Evolutionary conservation across 2,888 invertebrate genomes (phyloP).

Genomic region (Folsomia manolachei): DNA sequence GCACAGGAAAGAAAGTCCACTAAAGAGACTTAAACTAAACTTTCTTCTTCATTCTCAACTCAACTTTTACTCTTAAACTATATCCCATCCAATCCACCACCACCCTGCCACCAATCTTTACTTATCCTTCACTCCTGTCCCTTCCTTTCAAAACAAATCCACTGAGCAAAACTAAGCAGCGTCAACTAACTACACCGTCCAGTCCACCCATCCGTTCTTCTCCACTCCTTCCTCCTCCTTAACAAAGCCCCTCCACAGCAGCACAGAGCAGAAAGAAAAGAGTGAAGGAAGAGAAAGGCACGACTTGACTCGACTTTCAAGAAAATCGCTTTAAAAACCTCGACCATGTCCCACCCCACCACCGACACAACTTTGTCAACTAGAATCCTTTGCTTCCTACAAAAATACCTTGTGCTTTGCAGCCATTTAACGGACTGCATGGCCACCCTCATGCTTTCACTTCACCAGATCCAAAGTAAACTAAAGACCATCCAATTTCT

Average conservation of each 20-base stretch:
- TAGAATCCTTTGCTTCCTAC: background rate
- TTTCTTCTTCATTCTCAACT: slow-evolving; percentile 14
- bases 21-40: slow-evolving; percentile 29
- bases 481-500: slow-evolving; percentile 4
- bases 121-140: slow-evolving; percentile 1
- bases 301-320: slow-evolving; percentile 10
- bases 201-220: no score
- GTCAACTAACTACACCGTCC: background rate
- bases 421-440: slow-evolving; percentile 8
- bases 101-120: slow-evolving; percentile 3
- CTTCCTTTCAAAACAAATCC: slow-evolving; percentile 19
- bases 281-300: background rate
- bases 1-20: slow-evolving; percentile 20
- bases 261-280: background rate
- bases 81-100: background rate
- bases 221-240: no score
- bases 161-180: background rate
- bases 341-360: slow-evolving; percentile 7
- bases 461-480: background rate
- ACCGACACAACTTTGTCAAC: slow-evolving; percentile 17
- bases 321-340: slow-evolving; percentile 20
- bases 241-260: background rate
- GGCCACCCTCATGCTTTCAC: background rate
- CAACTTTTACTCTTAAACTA: slow-evolving; percentile 14
- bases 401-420: no score